These are phyloP conservation scores for Resseliella maxima DNA, from an alignment of 2,888 invertebrate genomes.

Conservation along the genomic window DNA sequence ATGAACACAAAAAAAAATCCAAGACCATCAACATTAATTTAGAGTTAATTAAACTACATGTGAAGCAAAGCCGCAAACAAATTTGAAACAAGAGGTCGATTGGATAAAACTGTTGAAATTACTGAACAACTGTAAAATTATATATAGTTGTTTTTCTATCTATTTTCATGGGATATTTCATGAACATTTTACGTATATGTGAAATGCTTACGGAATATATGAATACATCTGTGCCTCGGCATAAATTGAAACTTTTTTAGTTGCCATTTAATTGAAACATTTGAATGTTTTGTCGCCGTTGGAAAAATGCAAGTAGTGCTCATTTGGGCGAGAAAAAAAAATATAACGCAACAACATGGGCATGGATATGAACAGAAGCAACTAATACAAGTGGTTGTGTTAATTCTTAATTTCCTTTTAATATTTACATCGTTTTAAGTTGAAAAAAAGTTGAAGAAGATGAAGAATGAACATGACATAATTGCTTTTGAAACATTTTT, in stretches of 20 bases:
- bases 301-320: not conserved
- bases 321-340: no score
- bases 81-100: not conserved
- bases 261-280: not conserved
- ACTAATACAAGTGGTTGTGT: not conserved
- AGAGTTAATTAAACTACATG: no score
- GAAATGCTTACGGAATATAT: no score
- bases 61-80: not conserved
- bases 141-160: no score
- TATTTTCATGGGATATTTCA: no score
- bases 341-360: no score
- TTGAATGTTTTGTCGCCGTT: not conserved
- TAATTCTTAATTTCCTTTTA: not conserved
- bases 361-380: not conserved
- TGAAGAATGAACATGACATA: no score
- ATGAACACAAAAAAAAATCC: no score
- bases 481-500: constrained; percentile 9
- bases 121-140: not conserved
- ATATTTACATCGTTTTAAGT: no score
- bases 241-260: not conserved
- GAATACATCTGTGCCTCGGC: not conserved
- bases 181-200: no score
- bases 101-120: not conserved
- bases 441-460: no score
- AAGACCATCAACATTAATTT: no score